Base-by-base conservation (phyloP, 2,888 invertebrate species). In the Malthinus flaveolus region DNA sequence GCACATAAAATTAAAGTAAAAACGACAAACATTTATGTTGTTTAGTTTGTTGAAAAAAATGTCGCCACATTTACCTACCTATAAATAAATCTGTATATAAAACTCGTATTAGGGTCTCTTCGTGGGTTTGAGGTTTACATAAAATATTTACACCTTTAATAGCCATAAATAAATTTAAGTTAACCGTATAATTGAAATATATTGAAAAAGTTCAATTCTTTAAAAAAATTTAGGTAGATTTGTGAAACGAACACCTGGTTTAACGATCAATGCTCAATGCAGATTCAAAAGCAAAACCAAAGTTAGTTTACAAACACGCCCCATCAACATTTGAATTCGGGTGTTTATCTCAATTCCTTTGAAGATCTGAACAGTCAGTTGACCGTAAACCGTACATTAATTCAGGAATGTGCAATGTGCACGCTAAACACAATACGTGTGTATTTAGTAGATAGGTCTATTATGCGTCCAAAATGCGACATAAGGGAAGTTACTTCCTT, bases 361-460 rank as follows among this genome's bases (percentile, higher is more conserved):
- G 68, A 66, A 64, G 65, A 49, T 56, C 47, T 49, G 56, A 52
- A 64, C 65, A 59, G 62, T 65, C 60, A 62, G 62, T 57, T 65
- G 66, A 55, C 61, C 60, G 59, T 66, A 61, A 66, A 63, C 58
- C 65, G 49, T 58, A 49, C 66, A 62, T 65, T 63, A 68, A 68
- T 69, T 71, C 63, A 63, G 64, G 63, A 66, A 67, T 68, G 70
- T 68, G 62, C 68, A 70, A 68, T 67, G 67, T 69, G 69, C 68
- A 70, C 66, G 67, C 58, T 60, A 56, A 57, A 55, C 42, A 52
- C 37, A 32, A 35, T 44, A 46, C 33, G 35, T 35, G 23, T 37
- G 49, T 32, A 37, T 39, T 15, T 15, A 39, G 39, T 39, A 39
- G 13, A 39, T 39, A 13, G 39, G 39, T 39, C 39, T 39, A 23